Evolutionary conservation across 2,888 invertebrate genomes (phyloP).

Genomic region (Steinernema scapterisci): DNA sequence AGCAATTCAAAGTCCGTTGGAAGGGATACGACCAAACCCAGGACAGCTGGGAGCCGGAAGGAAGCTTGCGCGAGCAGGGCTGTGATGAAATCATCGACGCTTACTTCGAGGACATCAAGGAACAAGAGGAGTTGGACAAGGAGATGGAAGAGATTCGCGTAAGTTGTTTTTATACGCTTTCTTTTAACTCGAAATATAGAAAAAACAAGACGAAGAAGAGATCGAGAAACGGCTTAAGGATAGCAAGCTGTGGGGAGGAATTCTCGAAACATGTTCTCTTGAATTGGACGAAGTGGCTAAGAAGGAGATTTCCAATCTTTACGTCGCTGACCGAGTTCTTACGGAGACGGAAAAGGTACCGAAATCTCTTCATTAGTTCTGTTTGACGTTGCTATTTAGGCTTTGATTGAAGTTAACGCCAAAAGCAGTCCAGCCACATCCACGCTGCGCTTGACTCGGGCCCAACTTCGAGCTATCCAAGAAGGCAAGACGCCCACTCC

Average conservation of each 20-base stretch:
- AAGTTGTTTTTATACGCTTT: not conserved
- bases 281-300: not conserved
- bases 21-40: conserved; percentile 39
- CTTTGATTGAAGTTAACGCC: not conserved
- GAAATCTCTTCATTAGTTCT: not conserved
- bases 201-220: not conserved
- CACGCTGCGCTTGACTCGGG: not conserved
- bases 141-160: not conserved
- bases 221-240: not conserved
- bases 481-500: not conserved
- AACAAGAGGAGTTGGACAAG: not conserved
- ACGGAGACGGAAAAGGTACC: conserved; percentile 9
- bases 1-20: conserved; percentile 39
- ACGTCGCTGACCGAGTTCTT: not conserved
- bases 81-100: not conserved
- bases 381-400: not conserved
- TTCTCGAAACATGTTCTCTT: not conserved
- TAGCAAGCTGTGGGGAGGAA: not conserved
- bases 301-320: conserved; percentile 16
- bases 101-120: not conserved
- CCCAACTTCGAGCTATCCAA: not conserved
- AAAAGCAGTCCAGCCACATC: not conserved
- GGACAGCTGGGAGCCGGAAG: conserved; percentile 43
- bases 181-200: not conserved
- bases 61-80: conserved; percentile 30